Evolutionary conservation across 2,113 vertebrate species (phyloP).

Genomic region (Cnemophilus loriae): DNA sequence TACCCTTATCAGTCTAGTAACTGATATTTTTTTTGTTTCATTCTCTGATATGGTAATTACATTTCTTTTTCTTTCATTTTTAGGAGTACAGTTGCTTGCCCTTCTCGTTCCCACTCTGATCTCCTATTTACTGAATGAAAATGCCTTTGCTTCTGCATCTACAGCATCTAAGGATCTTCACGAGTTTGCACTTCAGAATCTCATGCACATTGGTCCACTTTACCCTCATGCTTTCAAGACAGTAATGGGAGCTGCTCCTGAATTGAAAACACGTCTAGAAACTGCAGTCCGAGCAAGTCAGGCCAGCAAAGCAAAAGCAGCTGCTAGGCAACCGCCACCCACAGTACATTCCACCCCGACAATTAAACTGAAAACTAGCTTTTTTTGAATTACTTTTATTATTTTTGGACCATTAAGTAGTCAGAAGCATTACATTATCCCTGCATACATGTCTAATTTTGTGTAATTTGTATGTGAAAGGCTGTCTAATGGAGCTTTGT

Average conservation of each 20-base stretch:
- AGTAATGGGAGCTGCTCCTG: slow-evolving; percentile 95
- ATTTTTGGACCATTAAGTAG: slow-evolving; percentile 46
- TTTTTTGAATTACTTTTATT: slow-evolving; percentile 82
- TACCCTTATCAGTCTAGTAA: not conserved
- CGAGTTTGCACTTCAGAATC: slow-evolving; percentile 93
- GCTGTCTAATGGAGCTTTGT: slow-evolving; percentile 32
- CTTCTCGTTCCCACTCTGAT: slow-evolving; percentile 93
- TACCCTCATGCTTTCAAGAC: slow-evolving; percentile 96
- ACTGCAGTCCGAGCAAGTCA: slow-evolving; percentile 92
- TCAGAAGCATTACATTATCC: slow-evolving; percentile 36
- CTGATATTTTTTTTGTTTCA: not conserved
- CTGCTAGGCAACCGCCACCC: slow-evolving; percentile 84
- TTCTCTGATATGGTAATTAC: not conserved
- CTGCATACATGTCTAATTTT: slow-evolving; percentile 22
- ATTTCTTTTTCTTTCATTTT: not conserved
- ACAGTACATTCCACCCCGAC: slow-evolving; percentile 87
- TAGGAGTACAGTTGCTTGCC: slow-evolving; percentile 92
- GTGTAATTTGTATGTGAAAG: slow-evolving; percentile 58
- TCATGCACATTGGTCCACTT: slow-evolving; percentile 95
- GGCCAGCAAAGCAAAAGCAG: slow-evolving; percentile 90
- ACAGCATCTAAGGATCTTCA: slow-evolving; percentile 87
- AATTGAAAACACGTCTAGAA: slow-evolving; percentile 92
- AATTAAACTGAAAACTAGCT: slow-evolving; percentile 98
- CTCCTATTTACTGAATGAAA: slow-evolving; percentile 94
- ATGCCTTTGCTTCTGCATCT: slow-evolving; percentile 83